phyloP scores from a whole-genome alignment of 2,888 invertebrate species.

The Napeogenes sylphis region DNA sequence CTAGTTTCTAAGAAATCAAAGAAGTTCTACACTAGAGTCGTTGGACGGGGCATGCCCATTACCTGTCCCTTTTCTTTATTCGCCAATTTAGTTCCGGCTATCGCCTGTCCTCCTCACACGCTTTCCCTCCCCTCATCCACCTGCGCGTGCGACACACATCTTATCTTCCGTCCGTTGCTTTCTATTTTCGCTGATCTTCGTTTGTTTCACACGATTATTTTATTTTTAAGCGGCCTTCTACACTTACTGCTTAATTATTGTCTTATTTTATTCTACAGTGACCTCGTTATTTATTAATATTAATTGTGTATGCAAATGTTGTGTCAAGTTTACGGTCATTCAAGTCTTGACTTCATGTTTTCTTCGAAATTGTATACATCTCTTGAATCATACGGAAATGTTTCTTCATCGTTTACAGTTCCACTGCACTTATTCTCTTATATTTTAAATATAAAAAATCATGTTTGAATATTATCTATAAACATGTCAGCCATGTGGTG shows the following conservation, averaged over 20 bases:
- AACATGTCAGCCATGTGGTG: no score
- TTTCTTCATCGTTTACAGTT: no score
- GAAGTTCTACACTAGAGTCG: slow-evolving; percentile 59
- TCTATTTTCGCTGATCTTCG: slow-evolving; percentile 71
- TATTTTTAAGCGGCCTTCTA: slow-evolving; percentile 19
- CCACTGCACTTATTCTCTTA: no score
- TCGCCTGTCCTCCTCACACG: slow-evolving; percentile 51
- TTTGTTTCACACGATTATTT: slow-evolving; percentile 39
- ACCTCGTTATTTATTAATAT: background rate
- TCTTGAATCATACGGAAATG: slow-evolving; percentile 30
- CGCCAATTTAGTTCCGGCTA: slow-evolving; percentile 49
- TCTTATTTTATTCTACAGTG: slow-evolving; percentile 14
- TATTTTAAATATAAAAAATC: no score
- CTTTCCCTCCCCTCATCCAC: slow-evolving; percentile 53
- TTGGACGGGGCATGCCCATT: slow-evolving; percentile 52
- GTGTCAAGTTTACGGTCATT: slow-evolving; percentile 52
- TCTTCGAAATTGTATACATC: slow-evolving; percentile 36
- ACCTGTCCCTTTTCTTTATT: slow-evolving; percentile 61
- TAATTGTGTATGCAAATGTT: slow-evolving; percentile 1
- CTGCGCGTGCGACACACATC: slow-evolving; percentile 72
- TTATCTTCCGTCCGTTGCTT: slow-evolving; percentile 66
- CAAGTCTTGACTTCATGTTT: slow-evolving; percentile 32
- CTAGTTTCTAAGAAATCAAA: slow-evolving; percentile 60
- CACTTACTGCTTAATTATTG: slow-evolving; percentile 16
- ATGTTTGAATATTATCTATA: no score